Base-by-base conservation (phyloP, 2,888 invertebrate genomes). In the Andrena bicolor region DNA sequence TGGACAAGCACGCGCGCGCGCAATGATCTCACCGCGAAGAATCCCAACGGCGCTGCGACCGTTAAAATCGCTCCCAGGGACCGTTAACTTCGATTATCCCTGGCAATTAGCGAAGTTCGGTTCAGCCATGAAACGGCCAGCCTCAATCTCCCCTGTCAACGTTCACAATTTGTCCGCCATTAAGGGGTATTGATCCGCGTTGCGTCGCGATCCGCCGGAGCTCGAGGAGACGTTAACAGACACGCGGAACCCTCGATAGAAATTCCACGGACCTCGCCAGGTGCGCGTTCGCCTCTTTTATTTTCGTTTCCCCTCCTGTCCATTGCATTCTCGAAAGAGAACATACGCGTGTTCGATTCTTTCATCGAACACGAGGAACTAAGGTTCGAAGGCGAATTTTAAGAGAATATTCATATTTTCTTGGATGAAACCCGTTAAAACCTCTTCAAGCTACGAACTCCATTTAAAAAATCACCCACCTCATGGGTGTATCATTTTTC, bases 51-150 rank as follows among this genome's bases (percentile, higher is more conserved):
- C 76, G 84, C 70, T 77, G 86, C 85, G 79, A 66, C 88, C 87
- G 87, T 90, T 90, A 89, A 84, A 89, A 83, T 87, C 85, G 85
- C 84, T 87, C 84, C 80, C 74, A 76, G 73, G 85, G 82, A 86
- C 87, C 88, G 80, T 81, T 81, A 76, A 49, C 66, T 80, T 82
- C 80, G 84, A 78, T 85, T 88, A 88, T 82, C 80, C 87, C 83
- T 82, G 85, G 85, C 90, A 89, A 90, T 90, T 89, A 90, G 87
- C 88, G 80, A 88, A 90, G 84, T 89, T 87, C 80, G 80, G 83
- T 72, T 71, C 61, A 28, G 20, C 60, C 61, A 75, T 72, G 78
- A 77, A 80, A 71, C 77, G 72, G 41, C 53, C 30, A 48, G 73
- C 72, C 76, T 84, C 72, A 70, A 79, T 79, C 78, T 76, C 65